Conservation (phyloP, 2,113 vertebrate species). For the Pachycephala philippinensis region DNA sequence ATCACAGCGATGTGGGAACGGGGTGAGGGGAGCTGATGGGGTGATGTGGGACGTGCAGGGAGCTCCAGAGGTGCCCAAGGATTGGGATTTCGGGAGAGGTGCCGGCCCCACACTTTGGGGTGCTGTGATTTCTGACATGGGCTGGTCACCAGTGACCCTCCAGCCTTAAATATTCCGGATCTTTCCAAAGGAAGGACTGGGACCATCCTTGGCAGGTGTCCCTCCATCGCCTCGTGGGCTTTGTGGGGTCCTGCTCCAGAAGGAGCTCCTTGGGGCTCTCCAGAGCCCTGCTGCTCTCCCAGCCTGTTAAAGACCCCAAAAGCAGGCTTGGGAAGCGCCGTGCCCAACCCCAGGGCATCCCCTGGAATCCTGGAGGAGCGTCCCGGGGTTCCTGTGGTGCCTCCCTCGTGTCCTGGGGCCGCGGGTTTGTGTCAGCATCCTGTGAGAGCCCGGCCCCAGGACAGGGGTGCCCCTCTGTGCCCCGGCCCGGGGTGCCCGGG, state of each 20-base stretch:
- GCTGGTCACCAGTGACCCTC: not conserved
- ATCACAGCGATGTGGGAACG: not conserved
- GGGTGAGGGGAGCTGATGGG: not conserved
- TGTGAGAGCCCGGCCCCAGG: not conserved
- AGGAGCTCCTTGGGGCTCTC: not conserved
- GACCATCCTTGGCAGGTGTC: not conserved
- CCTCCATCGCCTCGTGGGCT: fast-evolving
- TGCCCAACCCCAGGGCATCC: not conserved
- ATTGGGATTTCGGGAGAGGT: not conserved
- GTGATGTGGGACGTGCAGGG: fast-evolving
- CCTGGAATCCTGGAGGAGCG: not conserved
- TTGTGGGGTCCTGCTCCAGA: not conserved
- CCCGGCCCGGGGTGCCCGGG: too few species aligned
- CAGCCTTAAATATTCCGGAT: not conserved
- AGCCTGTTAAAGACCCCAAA: fast-evolving
- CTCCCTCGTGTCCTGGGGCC: not conserved
- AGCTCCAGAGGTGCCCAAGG: not conserved
- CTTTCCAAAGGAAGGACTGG: not conserved
- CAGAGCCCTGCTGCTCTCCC: not conserved
- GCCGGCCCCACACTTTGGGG: fast-evolving
- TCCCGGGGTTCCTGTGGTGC: not conserved
- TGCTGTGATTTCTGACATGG: not conserved
- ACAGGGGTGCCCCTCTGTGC: too few species aligned
- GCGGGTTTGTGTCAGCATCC: not conserved
- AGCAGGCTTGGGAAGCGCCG: not conserved